Base-by-base conservation (phyloP, 1,140 invertebrate species). In the Pseudomyrmex pallidus region DNA sequence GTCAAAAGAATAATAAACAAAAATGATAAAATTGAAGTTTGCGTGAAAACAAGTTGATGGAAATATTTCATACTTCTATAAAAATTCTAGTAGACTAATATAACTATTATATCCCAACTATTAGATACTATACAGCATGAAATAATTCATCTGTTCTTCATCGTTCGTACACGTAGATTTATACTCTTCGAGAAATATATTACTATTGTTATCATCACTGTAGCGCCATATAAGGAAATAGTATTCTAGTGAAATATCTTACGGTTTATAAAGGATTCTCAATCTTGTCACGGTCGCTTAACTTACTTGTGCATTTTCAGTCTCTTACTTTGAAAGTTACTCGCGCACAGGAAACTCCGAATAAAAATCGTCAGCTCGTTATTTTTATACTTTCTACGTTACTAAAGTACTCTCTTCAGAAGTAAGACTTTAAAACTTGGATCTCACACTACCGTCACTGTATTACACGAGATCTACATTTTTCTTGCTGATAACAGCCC, bases 251-350 rank as follows among this genome's bases (percentile, higher is more conserved):
- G n/a, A 72, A 50, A 35, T 80, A 50, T 72, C 66, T 80, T 64
- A 64, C 74, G 15, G 20, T 59, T 72, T 59, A 20, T 25, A 48
- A 3, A 46, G 50, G 35, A 35, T 35, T 35, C 35, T 50, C 35
- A 68, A 70, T n/a, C 54, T 80, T 61, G 25, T 70, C 64, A 70
- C 76, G 54, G 35, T 70, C 64, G 76, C 66, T 80, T 80, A 15
- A 80, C 44, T 59, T 70, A 70, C 66, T 70, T 72, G 76, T 72
- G 57, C 44, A 80, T 80, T 72, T 72, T 80, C 76, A 72, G 66
- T 80, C 76, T 80, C 76, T 72, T 80, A 70, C 20, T 80, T 80
- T 80, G 54, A 80, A 80, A 72, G 76, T 80, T 80, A 80, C 44
- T 59, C 76, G 74, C 63, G 54, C 62, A 44, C 13, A 66, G 20